phyloP scores from a whole-genome alignment of 2,888 invertebrate genomes.

The Eutolmus rufibarbis region DNA sequence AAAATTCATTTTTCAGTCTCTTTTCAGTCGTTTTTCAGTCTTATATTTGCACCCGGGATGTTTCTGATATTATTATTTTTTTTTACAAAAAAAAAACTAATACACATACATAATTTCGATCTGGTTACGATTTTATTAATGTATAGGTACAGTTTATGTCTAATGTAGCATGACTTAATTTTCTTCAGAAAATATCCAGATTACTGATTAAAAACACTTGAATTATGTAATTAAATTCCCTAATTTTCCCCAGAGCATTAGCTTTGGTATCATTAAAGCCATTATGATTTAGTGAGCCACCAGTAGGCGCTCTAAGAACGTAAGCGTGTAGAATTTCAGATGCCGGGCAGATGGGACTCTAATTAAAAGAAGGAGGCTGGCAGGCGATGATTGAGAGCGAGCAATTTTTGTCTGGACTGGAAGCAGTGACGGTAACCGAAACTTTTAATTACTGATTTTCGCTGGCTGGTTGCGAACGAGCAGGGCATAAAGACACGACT shows the following conservation, averaged over 20 bases:
- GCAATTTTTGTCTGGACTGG: not conserved
- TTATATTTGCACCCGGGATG: no score
- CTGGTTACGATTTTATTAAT: no score
- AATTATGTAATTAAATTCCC: not conserved
- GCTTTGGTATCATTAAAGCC: not conserved
- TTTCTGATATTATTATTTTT: no score
- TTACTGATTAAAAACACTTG: no score
- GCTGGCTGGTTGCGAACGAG: not conserved
- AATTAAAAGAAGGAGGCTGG: not conserved
- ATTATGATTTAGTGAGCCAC: not conserved
- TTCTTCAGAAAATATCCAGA: no score
- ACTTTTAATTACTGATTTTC: conserved; percentile 13
- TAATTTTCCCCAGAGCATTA: not conserved
- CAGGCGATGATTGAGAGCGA: not conserved
- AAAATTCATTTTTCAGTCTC: no score
- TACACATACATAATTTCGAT: no score
- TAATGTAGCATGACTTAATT: no score
- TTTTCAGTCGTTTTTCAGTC: no score
- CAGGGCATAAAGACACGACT: not conserved
- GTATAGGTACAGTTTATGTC: no score
- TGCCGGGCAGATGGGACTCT: not conserved
- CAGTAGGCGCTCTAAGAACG: not conserved
- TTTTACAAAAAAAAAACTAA: no score
- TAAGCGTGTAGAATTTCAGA: not conserved
- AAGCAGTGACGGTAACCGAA: not conserved